Evolutionary conservation across 2,888 invertebrate genomes (phyloP), one percentile per base, ranked within the genome.

Genomic region (Xestoiulus laeticollis): DNA sequence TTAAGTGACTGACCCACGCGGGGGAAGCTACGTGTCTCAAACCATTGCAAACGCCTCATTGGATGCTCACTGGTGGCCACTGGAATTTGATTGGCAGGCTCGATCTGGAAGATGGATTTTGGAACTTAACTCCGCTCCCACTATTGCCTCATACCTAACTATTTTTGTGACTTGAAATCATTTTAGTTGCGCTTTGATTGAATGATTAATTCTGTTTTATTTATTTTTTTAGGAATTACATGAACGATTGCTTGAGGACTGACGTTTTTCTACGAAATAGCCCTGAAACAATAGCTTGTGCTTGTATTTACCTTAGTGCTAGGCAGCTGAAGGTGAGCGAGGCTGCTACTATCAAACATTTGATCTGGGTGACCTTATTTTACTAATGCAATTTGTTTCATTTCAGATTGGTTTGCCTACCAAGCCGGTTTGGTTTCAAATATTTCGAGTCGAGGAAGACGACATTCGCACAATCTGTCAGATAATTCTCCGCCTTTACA

Each of bases 201-300:
- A 26, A 68, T 22, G 10, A 22, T 59, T 26, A 26, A 68, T 26
- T 26, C 8, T 5, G 8, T 38, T 48, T 48, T 19, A n/a, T n/a
- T n/a, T 22, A 26, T 12, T 22, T 26, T 91, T 92, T 8, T 91
- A 95, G 94, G 95, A 99, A 99, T 92, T 99, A 99, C 92, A 99
- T 99, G 99, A 99, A 99, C 92, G 99, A 99, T 93, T 97, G 99
- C 0, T 93, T 99, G 85, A 94, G 99, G 53, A 98, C 99, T 0
- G 98, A 99, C 92, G 98, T 98, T 0, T 99, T 99, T 92, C 95
- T 99, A 92, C 94, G 98, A 85, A 98, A 97, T 92, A 96, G 96
- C 89, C 99, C 99, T 0, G 99, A 99, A 92, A 97, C 98, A 0
- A 98, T 99, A 88, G 99, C 99, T 0, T 99, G 99, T 92, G 99